These are phyloP conservation scores for Holacanthella duospinosa DNA, from an alignment of 2,888 invertebrate species.

Conservation along the genomic window DNA sequence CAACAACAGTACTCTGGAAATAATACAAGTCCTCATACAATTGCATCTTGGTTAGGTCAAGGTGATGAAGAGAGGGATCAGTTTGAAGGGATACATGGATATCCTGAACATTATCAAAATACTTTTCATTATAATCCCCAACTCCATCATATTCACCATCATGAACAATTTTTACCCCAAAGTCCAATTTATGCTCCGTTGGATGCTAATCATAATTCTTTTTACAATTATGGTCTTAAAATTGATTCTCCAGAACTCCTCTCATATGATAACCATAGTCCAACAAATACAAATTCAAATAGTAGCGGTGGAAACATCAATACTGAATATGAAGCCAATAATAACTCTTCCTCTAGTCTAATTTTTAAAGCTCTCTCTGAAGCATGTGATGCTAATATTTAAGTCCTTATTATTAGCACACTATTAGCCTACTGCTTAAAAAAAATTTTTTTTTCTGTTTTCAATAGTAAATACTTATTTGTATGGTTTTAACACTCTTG, in stretches of 20 bases:
- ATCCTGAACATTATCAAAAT: slow-evolving; percentile 12
- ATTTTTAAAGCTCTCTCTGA: slow-evolving; percentile 36
- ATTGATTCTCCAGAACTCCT: slow-evolving; percentile 21
- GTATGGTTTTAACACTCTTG: too few species aligned
- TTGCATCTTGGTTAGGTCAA: neutral
- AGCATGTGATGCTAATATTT: slow-evolving; percentile 19
- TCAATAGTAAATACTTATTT: too few species aligned
- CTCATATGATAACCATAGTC: slow-evolving; percentile 13
- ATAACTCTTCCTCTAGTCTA: slow-evolving; percentile 36
- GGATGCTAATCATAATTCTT: slow-evolving; percentile 35
- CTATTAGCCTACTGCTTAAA: too few species aligned
- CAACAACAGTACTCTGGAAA: slow-evolving; percentile 6
- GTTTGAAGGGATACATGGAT: slow-evolving; percentile 6
- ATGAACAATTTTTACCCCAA: slow-evolving; percentile 18
- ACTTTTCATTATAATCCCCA: slow-evolving; percentile 15
- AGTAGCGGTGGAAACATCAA: slow-evolving; percentile 16
- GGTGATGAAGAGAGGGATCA: neutral
- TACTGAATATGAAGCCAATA: slow-evolving; percentile 14
- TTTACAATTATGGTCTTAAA: slow-evolving; percentile 28
- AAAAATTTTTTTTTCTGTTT: too few species aligned
- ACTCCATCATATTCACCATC: slow-evolving; percentile 15
- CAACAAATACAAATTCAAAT: slow-evolving; percentile 13
- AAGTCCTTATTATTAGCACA: too few species aligned
- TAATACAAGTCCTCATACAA: slow-evolving; percentile 2
- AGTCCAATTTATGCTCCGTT: slow-evolving; percentile 14